Conservation (phyloP, 2,888 invertebrate genomes). For the Liodrosophila aerea region DNA sequence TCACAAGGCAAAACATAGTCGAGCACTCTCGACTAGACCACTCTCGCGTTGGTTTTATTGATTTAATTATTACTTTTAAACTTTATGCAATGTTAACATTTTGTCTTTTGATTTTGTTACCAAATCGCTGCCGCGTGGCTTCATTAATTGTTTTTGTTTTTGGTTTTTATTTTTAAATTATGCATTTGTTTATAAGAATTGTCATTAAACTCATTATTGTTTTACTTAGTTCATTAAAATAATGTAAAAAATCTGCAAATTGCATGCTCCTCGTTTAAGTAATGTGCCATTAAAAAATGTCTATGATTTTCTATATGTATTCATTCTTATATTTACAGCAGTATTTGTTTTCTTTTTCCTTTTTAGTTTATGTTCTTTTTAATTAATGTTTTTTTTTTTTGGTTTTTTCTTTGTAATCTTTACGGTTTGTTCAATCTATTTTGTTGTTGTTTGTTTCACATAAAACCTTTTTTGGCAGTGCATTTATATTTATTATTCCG, state of each 20-base stretch:
- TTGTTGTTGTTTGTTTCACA: conserved; percentile 55
- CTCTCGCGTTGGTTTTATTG: conserved; percentile 17
- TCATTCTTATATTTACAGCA: conserved; percentile 78
- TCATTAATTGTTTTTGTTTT: conserved; percentile 19
- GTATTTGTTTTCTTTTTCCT: conserved; percentile 46
- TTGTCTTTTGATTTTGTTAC: conserved; percentile 74
- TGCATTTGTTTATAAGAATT: conserved; percentile 28
- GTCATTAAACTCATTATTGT: conserved; percentile 57
- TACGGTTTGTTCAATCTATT: conserved; percentile 46
- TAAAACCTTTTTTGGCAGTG: conserved; percentile 81
- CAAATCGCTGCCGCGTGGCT: conserved; percentile 58
- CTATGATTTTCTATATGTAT: conserved; percentile 74
- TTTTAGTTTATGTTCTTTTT: conserved; percentile 17
- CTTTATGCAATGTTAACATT: conserved; percentile 75
- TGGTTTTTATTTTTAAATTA: conserved; percentile 23
- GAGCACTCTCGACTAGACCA: too few relatives aligned
- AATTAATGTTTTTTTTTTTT: conserved; percentile 16
- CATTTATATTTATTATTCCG: conserved; percentile 77
- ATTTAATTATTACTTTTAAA: conserved; percentile 28
- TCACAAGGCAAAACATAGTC: too few relatives aligned
- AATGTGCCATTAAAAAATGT: conserved; percentile 77
- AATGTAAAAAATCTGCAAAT: conserved; percentile 74
- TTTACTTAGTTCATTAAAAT: conserved; percentile 66
- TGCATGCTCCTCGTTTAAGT: conserved; percentile 67
- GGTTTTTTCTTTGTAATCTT: conserved; percentile 24